Evolutionary conservation across 2,797 vertebrate genomes (phyloP).

Genomic region (Micropoecilia bifurca): DNA sequence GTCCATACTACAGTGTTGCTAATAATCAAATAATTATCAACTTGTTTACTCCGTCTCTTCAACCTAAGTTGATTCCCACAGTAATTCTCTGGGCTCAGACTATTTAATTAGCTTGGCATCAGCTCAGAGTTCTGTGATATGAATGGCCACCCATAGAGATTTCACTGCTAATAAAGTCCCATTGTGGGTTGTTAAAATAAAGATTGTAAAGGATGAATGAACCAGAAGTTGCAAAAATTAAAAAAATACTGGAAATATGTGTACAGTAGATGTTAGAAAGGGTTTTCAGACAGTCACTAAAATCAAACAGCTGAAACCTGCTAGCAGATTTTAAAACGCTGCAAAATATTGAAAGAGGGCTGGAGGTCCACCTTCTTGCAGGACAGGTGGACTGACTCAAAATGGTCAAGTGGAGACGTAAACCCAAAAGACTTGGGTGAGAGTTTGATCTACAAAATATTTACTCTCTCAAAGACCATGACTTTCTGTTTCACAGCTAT

Average conservation of each 20-base stretch:
- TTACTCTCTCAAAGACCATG: no score
- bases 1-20: not conserved
- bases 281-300: not conserved
- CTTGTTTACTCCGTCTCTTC: slow-evolving; percentile 12
- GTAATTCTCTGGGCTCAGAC: slow-evolving; percentile 3
- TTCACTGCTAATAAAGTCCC: not conserved
- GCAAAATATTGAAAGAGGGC: not conserved
- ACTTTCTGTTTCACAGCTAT: no score
- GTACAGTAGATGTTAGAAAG: not conserved
- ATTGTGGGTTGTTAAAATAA: not conserved
- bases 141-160: slow-evolving; percentile 1
- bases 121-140: slow-evolving; percentile 7
- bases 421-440: not conserved
- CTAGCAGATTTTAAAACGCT: no score
- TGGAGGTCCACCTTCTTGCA: no score
- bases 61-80: not conserved
- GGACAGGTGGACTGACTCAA: no score
- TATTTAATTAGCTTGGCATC: not conserved
- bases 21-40: not conserved
- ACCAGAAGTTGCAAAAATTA: not conserved
- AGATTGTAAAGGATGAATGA: not conserved
- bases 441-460: not conserved
- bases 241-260: not conserved
- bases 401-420: not conserved
- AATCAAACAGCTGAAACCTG: not conserved